Evolutionary conservation across 1,140 invertebrate species (phyloP).

Genomic region (Drosophila nigromelanica): DNA sequence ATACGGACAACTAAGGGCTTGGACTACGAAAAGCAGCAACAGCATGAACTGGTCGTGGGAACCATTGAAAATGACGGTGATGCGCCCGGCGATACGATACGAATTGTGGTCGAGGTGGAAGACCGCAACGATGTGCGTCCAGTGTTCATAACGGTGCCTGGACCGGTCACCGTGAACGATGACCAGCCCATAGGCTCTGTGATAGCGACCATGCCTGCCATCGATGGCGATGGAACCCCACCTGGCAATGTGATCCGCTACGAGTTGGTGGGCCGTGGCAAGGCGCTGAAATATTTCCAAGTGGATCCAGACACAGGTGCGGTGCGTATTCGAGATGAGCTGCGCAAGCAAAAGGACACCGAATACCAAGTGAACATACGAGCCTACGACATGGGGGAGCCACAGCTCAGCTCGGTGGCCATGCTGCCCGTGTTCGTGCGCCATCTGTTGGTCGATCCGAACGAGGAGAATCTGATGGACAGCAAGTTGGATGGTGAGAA

Average conservation of each 20-base stretch:
- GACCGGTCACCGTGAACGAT: conserved; percentile 93
- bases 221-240: conserved; percentile 92
- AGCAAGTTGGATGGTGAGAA: conserved; percentile 54
- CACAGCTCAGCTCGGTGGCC: conserved; percentile 91
- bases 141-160: conserved; percentile 91
- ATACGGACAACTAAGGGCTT: conserved; percentile 90
- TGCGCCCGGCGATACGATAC: conserved; percentile 89
- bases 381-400: conserved; percentile 94
- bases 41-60: conserved; percentile 91
- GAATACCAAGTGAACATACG: conserved; percentile 94
- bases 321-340: conserved; percentile 90
- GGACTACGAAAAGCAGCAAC: conserved; percentile 90
- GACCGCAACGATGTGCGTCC: conserved; percentile 94
- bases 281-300: conserved; percentile 92
- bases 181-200: conserved; percentile 91
- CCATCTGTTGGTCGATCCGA: conserved; percentile 87
- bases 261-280: conserved; percentile 91
- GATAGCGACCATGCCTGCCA: conserved; percentile 90
- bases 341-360: conserved; percentile 92
- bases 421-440: conserved; percentile 92
- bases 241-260: conserved; percentile 92
- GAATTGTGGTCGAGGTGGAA: conserved; percentile 90
- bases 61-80: conserved; percentile 91
- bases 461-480: conserved; percentile 48
- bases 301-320: conserved; percentile 93